A percentile compares a stretch with the other conserved stretches of the same genome.
These are phyloP conservation scores for Choristoneura rosaceana DNA, from an alignment of 2,888 invertebrate species.

Conservation along the genomic window DNA sequence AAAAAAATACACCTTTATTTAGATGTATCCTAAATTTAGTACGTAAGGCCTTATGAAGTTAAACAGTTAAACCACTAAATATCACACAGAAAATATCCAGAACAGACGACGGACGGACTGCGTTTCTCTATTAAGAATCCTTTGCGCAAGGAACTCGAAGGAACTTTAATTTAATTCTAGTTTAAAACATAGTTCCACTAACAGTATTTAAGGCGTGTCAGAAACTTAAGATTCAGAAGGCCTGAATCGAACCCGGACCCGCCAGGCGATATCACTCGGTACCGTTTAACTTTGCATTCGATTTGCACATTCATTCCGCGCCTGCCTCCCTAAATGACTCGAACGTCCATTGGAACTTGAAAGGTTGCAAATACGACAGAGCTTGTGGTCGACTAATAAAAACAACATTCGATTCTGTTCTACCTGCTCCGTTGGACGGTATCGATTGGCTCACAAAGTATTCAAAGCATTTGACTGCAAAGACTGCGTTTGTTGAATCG, in stretches of 20 bases:
- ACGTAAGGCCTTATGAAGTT: no score
- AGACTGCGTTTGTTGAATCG: not conserved
- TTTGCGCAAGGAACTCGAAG: no score
- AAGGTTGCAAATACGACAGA: not conserved
- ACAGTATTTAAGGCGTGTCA: not conserved
- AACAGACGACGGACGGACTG: no score
- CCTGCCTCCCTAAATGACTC: conserved; percentile 21
- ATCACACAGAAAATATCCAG: no score
- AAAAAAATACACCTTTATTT: no score
- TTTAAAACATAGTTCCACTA: not conserved
- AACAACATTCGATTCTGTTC: not conserved
- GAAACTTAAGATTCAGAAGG: conserved; percentile 16
- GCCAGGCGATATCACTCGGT: conserved; percentile 14
- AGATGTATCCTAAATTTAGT: no score
- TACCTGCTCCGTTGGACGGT: not conserved
- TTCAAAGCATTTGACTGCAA: not conserved
- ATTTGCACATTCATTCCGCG: conserved; percentile 40
- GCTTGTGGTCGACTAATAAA: conserved; percentile 4
- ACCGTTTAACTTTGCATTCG: conserved; percentile 39
- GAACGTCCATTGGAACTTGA: not conserved
- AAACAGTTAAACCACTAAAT: no score
- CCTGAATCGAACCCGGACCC: conserved; percentile 32
- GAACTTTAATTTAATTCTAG: not conserved
- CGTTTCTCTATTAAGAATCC: no score
- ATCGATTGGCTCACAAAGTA: not conserved